A percentile compares a stretch with the other conserved stretches of the same genome.
Evolutionary conservation across 2,113 vertebrate genomes (phyloP).

Genomic region (Stigmatopora argus): DNA sequence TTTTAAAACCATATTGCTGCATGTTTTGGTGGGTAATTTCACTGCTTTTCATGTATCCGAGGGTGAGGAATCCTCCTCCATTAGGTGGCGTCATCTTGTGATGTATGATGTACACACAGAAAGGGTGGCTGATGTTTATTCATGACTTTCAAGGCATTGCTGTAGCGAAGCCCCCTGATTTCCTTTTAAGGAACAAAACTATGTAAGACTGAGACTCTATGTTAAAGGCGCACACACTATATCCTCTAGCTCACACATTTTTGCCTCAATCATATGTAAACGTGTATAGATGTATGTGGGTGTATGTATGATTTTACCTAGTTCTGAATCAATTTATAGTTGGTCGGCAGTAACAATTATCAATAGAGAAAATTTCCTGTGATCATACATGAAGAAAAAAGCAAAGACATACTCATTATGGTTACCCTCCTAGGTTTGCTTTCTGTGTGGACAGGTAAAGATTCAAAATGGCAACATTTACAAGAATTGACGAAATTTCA

Average conservation of each 20-base stretch:
- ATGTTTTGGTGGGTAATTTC: constrained; percentile 68
- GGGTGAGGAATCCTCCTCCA: constrained; percentile 67
- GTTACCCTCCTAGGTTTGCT: background rate
- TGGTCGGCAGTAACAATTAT: constrained; percentile 47
- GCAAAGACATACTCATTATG: background rate
- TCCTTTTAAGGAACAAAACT: constrained; percentile 77
- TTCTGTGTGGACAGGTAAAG: background rate
- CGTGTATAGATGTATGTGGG: constrained; percentile 49
- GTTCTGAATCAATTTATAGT: constrained; percentile 33
- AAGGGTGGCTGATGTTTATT: constrained; percentile 73
- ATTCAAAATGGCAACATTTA: background rate
- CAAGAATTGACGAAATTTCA: background rate
- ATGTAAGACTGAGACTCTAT: constrained; percentile 67
- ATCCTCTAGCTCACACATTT: constrained; percentile 30
- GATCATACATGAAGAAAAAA: constrained; percentile 25
- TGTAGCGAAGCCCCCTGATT: constrained; percentile 68
- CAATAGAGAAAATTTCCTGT: constrained; percentile 30
- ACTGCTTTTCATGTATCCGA: constrained; percentile 68
- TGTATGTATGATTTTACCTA: too few relatives aligned
- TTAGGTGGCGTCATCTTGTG: constrained; percentile 73
- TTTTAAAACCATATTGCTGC: constrained; percentile 59
- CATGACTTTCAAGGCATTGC: constrained; percentile 72
- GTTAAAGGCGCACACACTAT: constrained; percentile 65
- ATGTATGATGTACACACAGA: constrained; percentile 74
- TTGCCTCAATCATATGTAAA: constrained; percentile 49